Evolutionary conservation across 2,888 invertebrate genomes (phyloP), one percentile per base, ranked within the genome.

Genomic region (Xylocampa areola): DNA sequence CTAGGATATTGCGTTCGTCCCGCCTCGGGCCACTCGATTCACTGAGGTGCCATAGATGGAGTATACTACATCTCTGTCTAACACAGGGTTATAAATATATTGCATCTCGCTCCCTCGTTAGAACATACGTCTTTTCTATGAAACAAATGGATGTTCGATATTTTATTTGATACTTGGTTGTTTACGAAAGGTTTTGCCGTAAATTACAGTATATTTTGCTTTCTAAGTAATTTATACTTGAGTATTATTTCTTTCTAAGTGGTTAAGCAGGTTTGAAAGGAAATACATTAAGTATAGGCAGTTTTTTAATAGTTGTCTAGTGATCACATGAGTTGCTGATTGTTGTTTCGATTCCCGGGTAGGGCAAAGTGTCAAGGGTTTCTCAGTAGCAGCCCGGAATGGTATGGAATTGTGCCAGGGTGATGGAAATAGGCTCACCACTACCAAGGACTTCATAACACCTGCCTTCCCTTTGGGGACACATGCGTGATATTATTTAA

Each of bases 1-100:
- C 65, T 73, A 73, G 72, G 80, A 85, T 88, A 88, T 88, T 88
- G 81, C 83, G 69, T 77, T 83, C 81, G 73, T 75, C 74, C 68
- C 68, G 81, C 86, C 83, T 57, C 73, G 52, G 79, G 87, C 86
- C 37, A 75, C 70, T 76, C 74, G 45, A 68, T 60, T 74, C 57
- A 62, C 49, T 53, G 57, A 75, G 70, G 74, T 73, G 77, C 69
- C 55, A 74, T 67, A 75, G 70, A 76, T 73, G 77, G 68, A 54
- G 74, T 67, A 52, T 52, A 50, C 49, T 67, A 61, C 69, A 70
- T 70, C 71, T 54, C 71, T 61, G 52, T 60, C 76, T 6, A 51
- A 66, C 44, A 53, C 37, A 40, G 0, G 19, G 27, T 23, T 33
- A 11, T 36, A 40, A 51, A 59, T 64, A 60, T 67, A 57, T n/a